A percentile compares a stretch with the other conserved stretches of the same genome.
Evolutionary conservation across 1,140 invertebrate species (phyloP).

Genomic region (Tyrophagus putrescentiae): DNA sequence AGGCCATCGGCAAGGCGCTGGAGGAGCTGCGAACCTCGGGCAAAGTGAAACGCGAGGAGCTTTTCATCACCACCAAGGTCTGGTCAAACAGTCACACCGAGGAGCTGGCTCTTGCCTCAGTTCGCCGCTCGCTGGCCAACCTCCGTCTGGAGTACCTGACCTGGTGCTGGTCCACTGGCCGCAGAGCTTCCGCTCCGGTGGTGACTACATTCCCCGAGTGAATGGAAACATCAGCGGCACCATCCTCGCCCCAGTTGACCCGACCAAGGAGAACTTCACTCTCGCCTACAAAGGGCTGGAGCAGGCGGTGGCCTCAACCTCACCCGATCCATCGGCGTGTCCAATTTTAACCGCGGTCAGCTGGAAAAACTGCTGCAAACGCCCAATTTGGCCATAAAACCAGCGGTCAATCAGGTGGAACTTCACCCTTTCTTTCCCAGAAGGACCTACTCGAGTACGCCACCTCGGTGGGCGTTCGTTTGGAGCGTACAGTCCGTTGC

Average conservation of each 20-base stretch:
- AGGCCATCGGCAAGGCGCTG: conserved; percentile 60
- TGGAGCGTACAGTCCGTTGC: conserved; percentile 38
- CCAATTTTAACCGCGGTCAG: conserved; percentile 74
- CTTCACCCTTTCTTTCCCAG: conserved; percentile 30
- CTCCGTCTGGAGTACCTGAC: conserved; percentile 63
- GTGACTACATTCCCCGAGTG: conserved; percentile 44
- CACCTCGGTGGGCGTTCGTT: conserved; percentile 28
- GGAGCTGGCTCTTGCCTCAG: conserved; percentile 48
- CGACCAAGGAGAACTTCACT: conserved; percentile 27
- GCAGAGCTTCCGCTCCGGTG: conserved; percentile 45
- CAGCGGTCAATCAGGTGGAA: conserved; percentile 27
- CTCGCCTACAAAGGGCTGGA: conserved; percentile 24
- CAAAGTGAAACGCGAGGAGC: conserved; percentile 57
- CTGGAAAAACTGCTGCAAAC: conserved; percentile 45
- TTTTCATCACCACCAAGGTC: conserved; percentile 53
- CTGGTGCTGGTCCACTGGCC: conserved; percentile 72
- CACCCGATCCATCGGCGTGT: conserved; percentile 60
- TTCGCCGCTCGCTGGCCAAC: conserved; percentile 48
- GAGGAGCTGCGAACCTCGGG: conserved; percentile 53
- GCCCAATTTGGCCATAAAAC: conserved; percentile 14
- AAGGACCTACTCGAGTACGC: conserved; percentile 29
- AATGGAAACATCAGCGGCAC: conserved; percentile 40
- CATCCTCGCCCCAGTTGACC: no score
- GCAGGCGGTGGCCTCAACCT: conserved; percentile 42
- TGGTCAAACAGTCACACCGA: conserved; percentile 57